Evolutionary conservation across 2,797 vertebrate species (phyloP).

Genomic region (Oreochromis grahami): DNA sequence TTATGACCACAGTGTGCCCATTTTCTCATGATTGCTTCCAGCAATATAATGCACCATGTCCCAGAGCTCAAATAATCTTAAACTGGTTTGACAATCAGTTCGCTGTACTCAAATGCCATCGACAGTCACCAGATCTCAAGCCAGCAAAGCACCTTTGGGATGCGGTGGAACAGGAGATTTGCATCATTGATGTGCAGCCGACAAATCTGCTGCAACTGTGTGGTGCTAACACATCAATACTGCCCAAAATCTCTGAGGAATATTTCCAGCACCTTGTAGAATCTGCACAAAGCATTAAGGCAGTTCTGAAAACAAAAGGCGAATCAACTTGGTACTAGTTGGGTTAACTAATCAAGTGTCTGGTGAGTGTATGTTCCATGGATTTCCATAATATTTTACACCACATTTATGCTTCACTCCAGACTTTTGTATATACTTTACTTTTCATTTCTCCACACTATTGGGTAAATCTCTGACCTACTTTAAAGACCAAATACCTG

Average conservation of each 20-base stretch:
- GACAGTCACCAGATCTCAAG: neutral
- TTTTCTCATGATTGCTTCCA: neutral
- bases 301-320: neutral
- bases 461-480: neutral
- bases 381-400: neutral
- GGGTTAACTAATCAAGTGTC: neutral
- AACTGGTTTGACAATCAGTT: neutral
- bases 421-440: neutral
- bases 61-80: neutral
- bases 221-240: neutral
- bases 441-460: neutral
- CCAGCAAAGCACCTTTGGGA: neutral
- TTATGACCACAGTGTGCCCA: neutral
- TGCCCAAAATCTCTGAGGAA: neutral
- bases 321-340: neutral
- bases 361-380: neutral
- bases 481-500: neutral
- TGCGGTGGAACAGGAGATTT: neutral
- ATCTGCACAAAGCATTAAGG: neutral
- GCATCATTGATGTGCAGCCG: neutral
- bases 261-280: neutral
- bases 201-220: neutral
- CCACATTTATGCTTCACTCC: neutral
- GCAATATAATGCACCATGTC: neutral
- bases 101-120: neutral